Base-by-base conservation (phyloP, 2,113 vertebrate species). In the Cyprinodon brontotheroides region DNA sequence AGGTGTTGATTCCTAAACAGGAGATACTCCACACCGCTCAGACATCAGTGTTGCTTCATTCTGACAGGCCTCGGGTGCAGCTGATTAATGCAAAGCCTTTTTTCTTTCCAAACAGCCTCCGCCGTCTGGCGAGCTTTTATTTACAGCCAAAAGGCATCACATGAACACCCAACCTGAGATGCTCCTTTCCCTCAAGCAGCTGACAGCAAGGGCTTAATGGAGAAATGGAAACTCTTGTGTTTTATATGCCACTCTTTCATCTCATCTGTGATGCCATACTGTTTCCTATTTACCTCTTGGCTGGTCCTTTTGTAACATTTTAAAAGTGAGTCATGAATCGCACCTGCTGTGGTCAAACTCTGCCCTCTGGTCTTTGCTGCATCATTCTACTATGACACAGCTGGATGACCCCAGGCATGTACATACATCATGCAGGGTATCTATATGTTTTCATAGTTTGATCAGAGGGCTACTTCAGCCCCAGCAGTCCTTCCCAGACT, bases 271-370 rank as follows among this genome's bases (percentile, higher is more conserved):
- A 1, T 72, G 75, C 59, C n/a, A 4, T 57, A 38, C 68, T 41
- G 63, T 75, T 83, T 75, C 72, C 70, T 72, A 65, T 86, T 76
- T 78, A 48, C 77, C 87, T 89, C 68, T 73, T 17, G 85, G 85
- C 83, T 61, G 74, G 81, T 86, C 50, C 73, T 83, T 80, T 84
- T 81, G 79, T 76, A 67, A 66, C 45, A 59, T 72, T 74, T 48
- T 79, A 61, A 81, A 73, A 65, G 50, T 76, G 87, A 88, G 70
- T 76, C 86, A 88, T 75, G 43, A 61, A 72, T 90, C 81, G 80
- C 73, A 66, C 61, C 70, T 78, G 83, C 74, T 2, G 4, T 40
- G 29, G 67, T 82, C 80, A 73, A 13, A 60, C 59, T 45, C 59
- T 77, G 47, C 75, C 80, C 74, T 69, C 74, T 69, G 47, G 72